Evolutionary conservation across 2,113 vertebrate species (phyloP).

Genomic region (Onychostruthus taczanowskii): DNA sequence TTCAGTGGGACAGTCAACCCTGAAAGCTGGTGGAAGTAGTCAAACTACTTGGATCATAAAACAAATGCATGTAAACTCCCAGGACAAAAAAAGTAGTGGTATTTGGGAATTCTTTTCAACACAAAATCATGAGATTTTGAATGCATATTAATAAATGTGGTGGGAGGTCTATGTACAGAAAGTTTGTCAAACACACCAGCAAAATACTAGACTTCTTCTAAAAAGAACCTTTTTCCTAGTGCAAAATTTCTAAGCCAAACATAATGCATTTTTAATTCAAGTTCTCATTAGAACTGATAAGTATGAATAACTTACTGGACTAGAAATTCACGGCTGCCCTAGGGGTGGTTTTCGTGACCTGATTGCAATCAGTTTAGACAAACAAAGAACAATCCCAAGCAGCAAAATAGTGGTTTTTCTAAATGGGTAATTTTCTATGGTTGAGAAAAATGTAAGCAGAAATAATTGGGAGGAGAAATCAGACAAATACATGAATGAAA

Average conservation of each 20-base stretch:
- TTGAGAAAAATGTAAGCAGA: not conserved
- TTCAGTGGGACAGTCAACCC: not conserved
- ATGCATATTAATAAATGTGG: not conserved
- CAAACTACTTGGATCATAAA: not conserved
- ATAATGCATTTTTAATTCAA: not conserved
- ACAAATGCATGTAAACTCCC: not conserved
- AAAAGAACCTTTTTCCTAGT: not conserved
- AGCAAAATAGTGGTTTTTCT: not conserved
- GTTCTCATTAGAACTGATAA: not conserved
- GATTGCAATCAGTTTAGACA: not conserved
- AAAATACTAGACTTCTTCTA: not conserved
- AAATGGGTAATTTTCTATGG: not conserved
- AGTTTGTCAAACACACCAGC: not conserved
- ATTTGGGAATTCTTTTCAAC: not conserved
- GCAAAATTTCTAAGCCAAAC: not conserved
- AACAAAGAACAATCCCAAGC: not conserved
- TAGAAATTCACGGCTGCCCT: not conserved
- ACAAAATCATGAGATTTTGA: not conserved
- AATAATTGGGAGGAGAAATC: not conserved
- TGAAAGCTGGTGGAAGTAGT: not conserved
- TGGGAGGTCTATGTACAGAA: not conserved
- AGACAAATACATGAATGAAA: not conserved
- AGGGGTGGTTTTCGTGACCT: not conserved
- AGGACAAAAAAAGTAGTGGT: not conserved
- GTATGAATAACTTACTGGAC: slow-evolving; percentile 4